Evolutionary conservation across 2,797 vertebrate species (phyloP).

Genomic region (Syndactyla subalaris): DNA sequence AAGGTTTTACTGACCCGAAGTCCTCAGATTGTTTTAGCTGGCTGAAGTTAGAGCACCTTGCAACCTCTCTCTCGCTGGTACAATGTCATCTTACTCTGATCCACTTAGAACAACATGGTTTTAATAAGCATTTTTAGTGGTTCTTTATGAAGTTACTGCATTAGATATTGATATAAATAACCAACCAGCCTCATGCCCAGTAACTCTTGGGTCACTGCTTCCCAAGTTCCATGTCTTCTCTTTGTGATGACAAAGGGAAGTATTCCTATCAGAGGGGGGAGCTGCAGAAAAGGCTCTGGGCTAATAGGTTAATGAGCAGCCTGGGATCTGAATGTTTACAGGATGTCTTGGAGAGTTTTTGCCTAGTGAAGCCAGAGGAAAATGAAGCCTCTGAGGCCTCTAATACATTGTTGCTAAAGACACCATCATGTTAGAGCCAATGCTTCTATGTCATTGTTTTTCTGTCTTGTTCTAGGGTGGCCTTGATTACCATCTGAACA

Average conservation of each 20-base stretch:
- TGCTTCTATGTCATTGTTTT: background rate
- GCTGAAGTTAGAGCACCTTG: background rate
- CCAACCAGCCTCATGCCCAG: background rate
- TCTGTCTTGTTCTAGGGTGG: constrained; percentile 81
- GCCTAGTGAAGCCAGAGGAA: background rate
- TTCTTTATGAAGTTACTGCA: background rate
- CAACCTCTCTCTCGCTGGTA: background rate
- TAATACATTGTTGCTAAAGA: background rate
- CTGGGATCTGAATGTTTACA: background rate
- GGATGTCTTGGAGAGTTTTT: background rate
- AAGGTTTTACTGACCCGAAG: background rate
- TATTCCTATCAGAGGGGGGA: background rate
- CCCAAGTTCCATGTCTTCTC: background rate
- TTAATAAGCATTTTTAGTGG: background rate
- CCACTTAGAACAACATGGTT: background rate
- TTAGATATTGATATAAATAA: background rate
- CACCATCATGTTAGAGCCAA: background rate
- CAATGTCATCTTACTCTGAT: background rate
- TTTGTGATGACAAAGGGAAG: background rate
- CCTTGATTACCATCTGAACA: constrained; percentile 88
- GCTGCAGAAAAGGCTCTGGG: background rate
- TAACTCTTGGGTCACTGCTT: background rate
- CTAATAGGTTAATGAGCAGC: background rate
- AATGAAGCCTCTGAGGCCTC: background rate
- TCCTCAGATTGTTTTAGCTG: background rate